These are phyloP conservation scores for Drosophila nigromelanica DNA, from an alignment of 1,140 invertebrate species.

Conservation along the genomic window DNA sequence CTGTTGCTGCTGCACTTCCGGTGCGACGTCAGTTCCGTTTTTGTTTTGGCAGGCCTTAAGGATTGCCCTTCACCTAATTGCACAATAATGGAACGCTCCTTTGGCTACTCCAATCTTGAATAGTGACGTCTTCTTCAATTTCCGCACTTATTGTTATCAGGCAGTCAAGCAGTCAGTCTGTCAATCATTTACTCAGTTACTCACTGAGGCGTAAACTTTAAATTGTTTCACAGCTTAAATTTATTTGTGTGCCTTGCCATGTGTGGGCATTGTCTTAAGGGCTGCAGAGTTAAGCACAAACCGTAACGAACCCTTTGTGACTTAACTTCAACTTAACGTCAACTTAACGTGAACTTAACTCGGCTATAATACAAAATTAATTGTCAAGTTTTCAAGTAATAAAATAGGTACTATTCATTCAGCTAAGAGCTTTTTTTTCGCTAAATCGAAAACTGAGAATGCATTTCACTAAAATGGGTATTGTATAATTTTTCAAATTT, in stretches of 20 bases:
- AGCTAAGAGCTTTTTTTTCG: too few relatives aligned
- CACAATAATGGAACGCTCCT: conserved; percentile 52
- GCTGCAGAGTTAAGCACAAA: conserved; percentile 3
- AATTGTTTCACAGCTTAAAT: conserved; percentile 73
- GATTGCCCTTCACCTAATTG: conserved; percentile 70
- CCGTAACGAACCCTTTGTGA: too few relatives aligned
- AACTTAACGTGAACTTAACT: too few relatives aligned
- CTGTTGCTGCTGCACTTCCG: conserved; percentile 68
- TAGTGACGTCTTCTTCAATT: conserved; percentile 65
- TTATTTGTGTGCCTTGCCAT: conserved; percentile 61
- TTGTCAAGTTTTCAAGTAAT: too few relatives aligned
- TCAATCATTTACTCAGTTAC: conserved; percentile 11
- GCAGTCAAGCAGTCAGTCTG: conserved; percentile 40
- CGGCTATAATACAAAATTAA: too few relatives aligned
- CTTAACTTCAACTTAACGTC: too few relatives aligned
- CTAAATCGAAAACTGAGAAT: too few relatives aligned
- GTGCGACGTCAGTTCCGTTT: conserved; percentile 54
- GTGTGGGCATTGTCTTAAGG: conserved; percentile 32
- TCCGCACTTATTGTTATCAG: conserved; percentile 70
- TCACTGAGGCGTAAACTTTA: conserved; percentile 63
- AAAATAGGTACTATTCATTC: too few relatives aligned
- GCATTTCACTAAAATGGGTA: too few relatives aligned
- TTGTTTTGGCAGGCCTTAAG: conserved; percentile 50
- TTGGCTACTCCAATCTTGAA: conserved; percentile 15
- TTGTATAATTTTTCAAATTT: too few relatives aligned